Conservation (phyloP, 1,140 invertebrate genomes). For the Caligus rogercresseyi region DNA sequence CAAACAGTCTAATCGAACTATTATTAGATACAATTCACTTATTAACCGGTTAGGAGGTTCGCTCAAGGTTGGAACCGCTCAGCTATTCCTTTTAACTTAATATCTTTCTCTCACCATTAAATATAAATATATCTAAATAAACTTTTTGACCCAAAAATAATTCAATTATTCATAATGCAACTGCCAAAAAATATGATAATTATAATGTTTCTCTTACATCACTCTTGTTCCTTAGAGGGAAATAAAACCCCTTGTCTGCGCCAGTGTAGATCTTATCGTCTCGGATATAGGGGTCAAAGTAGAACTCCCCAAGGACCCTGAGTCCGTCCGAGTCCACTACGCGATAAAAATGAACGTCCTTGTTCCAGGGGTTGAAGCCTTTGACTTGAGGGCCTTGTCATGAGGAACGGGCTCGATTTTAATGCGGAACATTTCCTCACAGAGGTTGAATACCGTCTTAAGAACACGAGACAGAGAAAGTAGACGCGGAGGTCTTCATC, state of each 20-base stretch:
- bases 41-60: too few relatives aligned
- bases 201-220: background rate
- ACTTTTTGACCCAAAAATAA: too few relatives aligned
- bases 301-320: constrained; percentile 45
- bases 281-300: constrained; percentile 58
- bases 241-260: constrained; percentile 11
- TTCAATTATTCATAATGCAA: too few relatives aligned
- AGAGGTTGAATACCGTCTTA: constrained; percentile 49
- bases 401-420: constrained; percentile 40
- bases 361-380: constrained; percentile 54
- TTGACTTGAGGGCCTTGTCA: constrained; percentile 8
- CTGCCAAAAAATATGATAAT: too few relatives aligned
- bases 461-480: constrained; percentile 61
- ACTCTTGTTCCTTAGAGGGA: constrained; percentile 2
- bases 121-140: too few relatives aligned
- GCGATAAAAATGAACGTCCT: constrained; percentile 64
- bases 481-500: constrained; percentile 53
- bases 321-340: constrained; percentile 44
- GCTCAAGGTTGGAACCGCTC: too few relatives aligned
- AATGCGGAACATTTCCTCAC: constrained; percentile 59
- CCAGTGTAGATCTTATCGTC: constrained; percentile 23
- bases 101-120: too few relatives aligned
- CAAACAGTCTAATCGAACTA: too few relatives aligned
- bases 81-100: too few relatives aligned
- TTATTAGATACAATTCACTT: too few relatives aligned